These are phyloP conservation scores for Verasper variegatus DNA, from an alignment of 2,113 vertebrate genomes.

Conservation along the genomic window DNA sequence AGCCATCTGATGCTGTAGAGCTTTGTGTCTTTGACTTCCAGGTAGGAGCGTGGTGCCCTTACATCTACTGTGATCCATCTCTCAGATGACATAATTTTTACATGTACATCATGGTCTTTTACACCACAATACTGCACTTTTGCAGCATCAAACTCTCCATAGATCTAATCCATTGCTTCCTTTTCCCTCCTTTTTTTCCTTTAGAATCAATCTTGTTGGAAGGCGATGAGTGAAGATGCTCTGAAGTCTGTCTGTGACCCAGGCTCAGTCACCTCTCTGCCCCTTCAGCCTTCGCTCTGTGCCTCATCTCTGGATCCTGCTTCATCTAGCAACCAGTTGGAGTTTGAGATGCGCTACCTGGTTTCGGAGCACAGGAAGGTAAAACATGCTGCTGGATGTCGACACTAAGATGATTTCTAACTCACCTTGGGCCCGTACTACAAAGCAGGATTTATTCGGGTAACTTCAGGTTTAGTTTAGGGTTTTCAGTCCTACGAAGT, in stretches of 20 bases:
- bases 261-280: conserved; percentile 85
- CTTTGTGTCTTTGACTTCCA: conserved; percentile 91
- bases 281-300: conserved; percentile 89
- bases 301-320: conserved; percentile 85
- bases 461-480: too few relatives aligned
- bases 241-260: conserved; percentile 91
- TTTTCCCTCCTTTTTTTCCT: neutral
- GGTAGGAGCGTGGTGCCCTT: conserved; percentile 31
- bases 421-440: neutral
- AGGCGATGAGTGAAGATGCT: conserved; percentile 95
- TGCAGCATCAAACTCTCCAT: neutral
- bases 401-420: neutral
- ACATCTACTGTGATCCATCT: neutral
- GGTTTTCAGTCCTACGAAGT: too few relatives aligned
- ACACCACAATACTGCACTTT: neutral
- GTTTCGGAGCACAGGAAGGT: conserved; percentile 96
- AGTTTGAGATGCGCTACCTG: conserved; percentile 90
- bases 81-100: neutral
- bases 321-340: conserved; percentile 90
- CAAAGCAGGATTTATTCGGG: neutral
- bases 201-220: conserved; percentile 92
- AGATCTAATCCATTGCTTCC: neutral
- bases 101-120: neutral
- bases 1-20: conserved; percentile 91
- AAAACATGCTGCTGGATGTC: conserved; percentile 26